Base-by-base conservation (phyloP, 1,140 invertebrate species). In the Sarcophaga bullata region DNA sequence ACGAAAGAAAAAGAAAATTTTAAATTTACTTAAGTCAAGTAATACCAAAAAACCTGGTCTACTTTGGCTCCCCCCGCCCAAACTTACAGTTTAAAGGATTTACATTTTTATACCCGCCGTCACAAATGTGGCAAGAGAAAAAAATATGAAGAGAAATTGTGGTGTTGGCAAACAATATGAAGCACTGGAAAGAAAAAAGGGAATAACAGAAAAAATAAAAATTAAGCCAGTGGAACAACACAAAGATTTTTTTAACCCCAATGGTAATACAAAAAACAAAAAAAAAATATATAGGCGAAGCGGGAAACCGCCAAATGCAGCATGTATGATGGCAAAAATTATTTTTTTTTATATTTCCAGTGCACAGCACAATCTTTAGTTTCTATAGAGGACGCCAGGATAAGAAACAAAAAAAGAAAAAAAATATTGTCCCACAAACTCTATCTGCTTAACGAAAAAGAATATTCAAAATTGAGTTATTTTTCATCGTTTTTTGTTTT, bases 301-400 rank as follows among this genome's bases (percentile, higher is more conserved):
- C 25, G 73, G 13, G 37, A 78, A 78, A 78, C 75, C 75, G 19
- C 75, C n/a, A 78, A 78, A 78, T 78, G 75, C 48, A 78, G 75
- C 75, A 48, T 78, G 25, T 78, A 78, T 78, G 75, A 78, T 78
- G 49, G 75, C 48, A 78, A 78, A 78, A 78, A 50, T 17, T 37
- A 37, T 37, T 37, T 37, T 78, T 78, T 78, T 78, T 78, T 78
- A 78, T 50, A 78, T 78, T 78, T 78, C 75, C 75, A 78, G 11
- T 78, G 75, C 48, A 11, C 75, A 68, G 10, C n/a, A 68, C 17
- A 68, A 68, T 68, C 62, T 68, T n/a, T 68, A 7, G 17, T 52
- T 52, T 68, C 19, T 68, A 68, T 25, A 58, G n/a, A 58, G 25
- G 25, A 37, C 25, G 25, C 4, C 1, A 37, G 4, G 25, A 37